These are phyloP conservation scores for Eupithecia inturbata DNA, from an alignment of 2,888 invertebrate genomes.

Conservation along the genomic window DNA sequence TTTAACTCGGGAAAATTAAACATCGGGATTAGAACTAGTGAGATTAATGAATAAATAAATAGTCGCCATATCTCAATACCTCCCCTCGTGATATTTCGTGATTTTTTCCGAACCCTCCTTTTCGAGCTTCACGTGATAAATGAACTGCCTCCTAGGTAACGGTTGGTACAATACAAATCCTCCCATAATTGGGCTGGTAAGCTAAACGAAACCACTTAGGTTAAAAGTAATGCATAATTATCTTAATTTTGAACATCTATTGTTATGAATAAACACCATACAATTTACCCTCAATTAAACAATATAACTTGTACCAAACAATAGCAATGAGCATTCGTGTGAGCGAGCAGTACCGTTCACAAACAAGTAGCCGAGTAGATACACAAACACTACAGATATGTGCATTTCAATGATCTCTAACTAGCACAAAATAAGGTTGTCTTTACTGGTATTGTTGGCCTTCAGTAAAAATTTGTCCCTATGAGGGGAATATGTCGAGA, in stretches of 20 bases:
- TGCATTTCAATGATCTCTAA: constrained; percentile 48
- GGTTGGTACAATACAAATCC: neutral
- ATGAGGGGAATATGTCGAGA: constrained; percentile 67
- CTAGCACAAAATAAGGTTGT: constrained; percentile 42
- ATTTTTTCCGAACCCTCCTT: too few species aligned
- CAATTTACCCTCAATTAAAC: neutral
- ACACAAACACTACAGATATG: constrained; percentile 51
- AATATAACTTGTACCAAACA: constrained; percentile 56
- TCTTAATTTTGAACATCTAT: neutral
- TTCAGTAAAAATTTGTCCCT: constrained; percentile 46
- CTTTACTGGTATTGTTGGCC: constrained; percentile 27
- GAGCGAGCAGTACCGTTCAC: constrained; percentile 66
- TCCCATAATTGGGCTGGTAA: neutral
- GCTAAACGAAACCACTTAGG: neutral
- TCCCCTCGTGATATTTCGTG: too few species aligned
- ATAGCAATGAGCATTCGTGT: constrained; percentile 73
- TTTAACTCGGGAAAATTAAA: too few species aligned
- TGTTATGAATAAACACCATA: neutral
- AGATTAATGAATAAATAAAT: too few species aligned
- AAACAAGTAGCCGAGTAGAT: constrained; percentile 66
- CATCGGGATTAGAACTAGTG: too few species aligned
- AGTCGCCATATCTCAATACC: too few species aligned
- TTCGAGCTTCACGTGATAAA: too few species aligned
- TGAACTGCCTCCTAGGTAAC: neutral
- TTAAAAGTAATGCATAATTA: neutral